phyloP scores from a whole-genome alignment of 2,797 vertebrate species.

The Mastacembelus armatus region DNA sequence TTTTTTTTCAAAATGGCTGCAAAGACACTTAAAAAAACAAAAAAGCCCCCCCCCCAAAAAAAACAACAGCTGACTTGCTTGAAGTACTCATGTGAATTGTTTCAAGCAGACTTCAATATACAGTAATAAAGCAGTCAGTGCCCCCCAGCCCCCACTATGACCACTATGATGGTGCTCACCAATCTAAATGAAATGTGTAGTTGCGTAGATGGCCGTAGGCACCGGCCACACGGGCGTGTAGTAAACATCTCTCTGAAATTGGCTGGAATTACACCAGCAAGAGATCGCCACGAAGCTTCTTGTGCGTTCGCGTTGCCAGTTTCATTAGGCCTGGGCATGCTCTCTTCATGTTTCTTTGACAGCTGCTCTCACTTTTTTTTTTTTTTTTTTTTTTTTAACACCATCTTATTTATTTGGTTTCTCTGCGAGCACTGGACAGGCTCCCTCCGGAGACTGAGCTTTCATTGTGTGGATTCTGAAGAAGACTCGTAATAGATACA shows the following conservation, averaged over 20 bases:
- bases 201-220: slow-evolving; percentile 59
- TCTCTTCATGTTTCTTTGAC: slow-evolving; percentile 52
- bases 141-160: no score
- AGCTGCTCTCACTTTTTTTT: slow-evolving; percentile 7
- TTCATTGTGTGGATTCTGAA: slow-evolving; percentile 53
- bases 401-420: slow-evolving; percentile 53
- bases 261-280: slow-evolving; percentile 55
- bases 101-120: slow-evolving; percentile 46
- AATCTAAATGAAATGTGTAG: slow-evolving; percentile 66
- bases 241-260: slow-evolving; percentile 73
- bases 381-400: not conserved
- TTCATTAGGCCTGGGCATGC: slow-evolving; percentile 57
- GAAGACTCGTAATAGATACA: slow-evolving; percentile 42
- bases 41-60: slow-evolving; percentile 49
- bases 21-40: slow-evolving; percentile 39
- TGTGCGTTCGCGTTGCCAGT: slow-evolving; percentile 54
- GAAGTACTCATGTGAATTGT: slow-evolving; percentile 19
- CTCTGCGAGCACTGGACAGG: slow-evolving; percentile 40
- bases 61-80: slow-evolving; percentile 36
- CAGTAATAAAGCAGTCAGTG: slow-evolving; percentile 18
- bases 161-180: slow-evolving; percentile 32
- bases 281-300: slow-evolving; percentile 50
- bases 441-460: slow-evolving; percentile 55
- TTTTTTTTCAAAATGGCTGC: slow-evolving; percentile 11
- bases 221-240: slow-evolving; percentile 47